A percentile compares a stretch with the other conserved stretches of the same genome.
Conservation (phyloP, 1,140 invertebrate genomes). For the Homalodisca vitripennis region DNA sequence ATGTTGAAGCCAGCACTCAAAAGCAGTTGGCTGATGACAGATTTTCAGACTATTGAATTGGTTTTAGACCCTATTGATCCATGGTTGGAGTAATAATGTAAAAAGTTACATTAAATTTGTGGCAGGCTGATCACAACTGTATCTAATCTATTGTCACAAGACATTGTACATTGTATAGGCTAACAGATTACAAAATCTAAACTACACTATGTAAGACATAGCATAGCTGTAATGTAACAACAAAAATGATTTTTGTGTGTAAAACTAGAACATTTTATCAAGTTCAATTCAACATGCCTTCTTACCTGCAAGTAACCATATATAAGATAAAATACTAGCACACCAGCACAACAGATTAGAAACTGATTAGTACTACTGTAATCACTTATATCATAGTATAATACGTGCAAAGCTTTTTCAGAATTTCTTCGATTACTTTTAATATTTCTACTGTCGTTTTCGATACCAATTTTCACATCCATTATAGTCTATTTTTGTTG, state of each 20-base stretch:
- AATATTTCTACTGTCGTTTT: conserved; percentile 2
- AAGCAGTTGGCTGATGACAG: too few species aligned
- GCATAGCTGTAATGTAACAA: conserved; percentile 4
- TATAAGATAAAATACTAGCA: conserved; percentile 85
- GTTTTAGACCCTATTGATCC: too few species aligned
- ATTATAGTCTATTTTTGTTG: too few species aligned
- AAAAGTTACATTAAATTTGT: neutral
- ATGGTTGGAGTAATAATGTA: too few species aligned
- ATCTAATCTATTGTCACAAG: neutral
- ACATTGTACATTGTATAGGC: neutral
- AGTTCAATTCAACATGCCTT: conserved; percentile 31
- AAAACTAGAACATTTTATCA: conserved; percentile 23
- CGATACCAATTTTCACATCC: conserved; percentile 25
- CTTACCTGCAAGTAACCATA: conserved; percentile 86
- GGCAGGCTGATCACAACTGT: neutral
- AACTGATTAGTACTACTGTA: conserved; percentile 70
- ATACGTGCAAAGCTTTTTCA: conserved; percentile 46
- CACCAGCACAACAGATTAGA: conserved; percentile 68
- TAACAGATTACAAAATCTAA: neutral
- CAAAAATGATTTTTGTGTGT: neutral
- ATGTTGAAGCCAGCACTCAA: too few species aligned
- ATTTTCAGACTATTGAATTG: too few species aligned
- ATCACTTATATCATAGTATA: conserved; percentile 72
- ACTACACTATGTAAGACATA: neutral
- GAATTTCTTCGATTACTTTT: neutral